Evolutionary conservation across 2,888 invertebrate genomes (phyloP).

Genomic region (Microplitis deprimator): DNA sequence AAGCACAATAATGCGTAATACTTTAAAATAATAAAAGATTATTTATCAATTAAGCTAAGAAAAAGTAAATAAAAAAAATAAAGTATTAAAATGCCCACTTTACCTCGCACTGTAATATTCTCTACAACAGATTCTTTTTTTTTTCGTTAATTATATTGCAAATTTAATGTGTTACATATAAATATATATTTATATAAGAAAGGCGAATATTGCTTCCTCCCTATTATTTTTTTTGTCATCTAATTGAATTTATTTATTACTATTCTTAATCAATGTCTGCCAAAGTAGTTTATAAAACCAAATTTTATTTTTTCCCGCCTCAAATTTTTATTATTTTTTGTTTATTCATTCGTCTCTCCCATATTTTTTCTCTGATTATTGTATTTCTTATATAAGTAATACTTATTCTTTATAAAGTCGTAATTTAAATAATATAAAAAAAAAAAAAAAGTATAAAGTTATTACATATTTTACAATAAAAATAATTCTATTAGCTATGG

Average conservation of each 20-base stretch:
- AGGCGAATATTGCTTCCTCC: conserved; percentile 38
- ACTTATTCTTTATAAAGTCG: conserved; percentile 61
- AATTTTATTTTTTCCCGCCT: conserved; percentile 52
- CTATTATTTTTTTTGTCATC: conserved; percentile 39
- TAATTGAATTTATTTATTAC: conserved; percentile 41
- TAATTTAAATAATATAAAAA: conserved; percentile 42
- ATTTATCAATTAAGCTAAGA: not conserved
- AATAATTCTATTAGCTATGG: conserved; percentile 54
- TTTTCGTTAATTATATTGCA: conserved; percentile 50
- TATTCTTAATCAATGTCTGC: conserved; percentile 64
- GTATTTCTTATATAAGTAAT: conserved; percentile 51
- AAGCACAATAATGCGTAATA: conserved; percentile 53
- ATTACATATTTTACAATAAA: conserved; percentile 67
- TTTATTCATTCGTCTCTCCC: conserved; percentile 49
- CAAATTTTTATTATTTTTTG: no score
- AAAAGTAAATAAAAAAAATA: conserved; percentile 7
- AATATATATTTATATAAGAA: conserved; percentile 36
- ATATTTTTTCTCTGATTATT: conserved; percentile 36
- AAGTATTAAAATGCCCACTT: conserved; percentile 49
- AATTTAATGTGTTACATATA: conserved; percentile 43
- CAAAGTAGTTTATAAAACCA: conserved; percentile 65
- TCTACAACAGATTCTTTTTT: conserved; percentile 1
- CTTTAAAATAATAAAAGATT: conserved; percentile 16
- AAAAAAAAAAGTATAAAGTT: conserved; percentile 45
- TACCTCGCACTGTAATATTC: conserved; percentile 45